Evolutionary conservation across 2,797 vertebrate species (phyloP), one percentile per base, ranked within the genome.

Genomic region (Hephaestus fuliginosus): DNA sequence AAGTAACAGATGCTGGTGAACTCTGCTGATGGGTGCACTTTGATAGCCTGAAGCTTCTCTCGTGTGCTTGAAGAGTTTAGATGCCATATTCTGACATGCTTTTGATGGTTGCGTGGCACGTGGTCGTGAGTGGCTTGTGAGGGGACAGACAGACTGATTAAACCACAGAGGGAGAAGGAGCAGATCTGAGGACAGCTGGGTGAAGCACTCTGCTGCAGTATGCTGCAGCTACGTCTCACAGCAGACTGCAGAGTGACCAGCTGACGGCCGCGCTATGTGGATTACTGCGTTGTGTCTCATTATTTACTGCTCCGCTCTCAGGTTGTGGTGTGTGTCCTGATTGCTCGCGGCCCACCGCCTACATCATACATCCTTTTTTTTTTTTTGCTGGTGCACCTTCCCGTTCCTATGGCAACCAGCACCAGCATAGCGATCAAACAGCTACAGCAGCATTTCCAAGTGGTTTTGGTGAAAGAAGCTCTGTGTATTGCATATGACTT

Each of bases 381-480:
- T 72, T 87, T 80, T 80, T 84, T 60, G 66, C 84, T 76, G 71
- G 78, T 89, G 90, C 89, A 88, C 92, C 86, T 92, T 92, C 63
- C 28, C 52, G 91, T 95, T 95, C 77, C 92, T 81, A 93, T 95
- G 87, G 90, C 73, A 91, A 94, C 94, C 81, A 68, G 74, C 66
- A 68, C 71, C 86, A 88, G 89, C 86, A 79, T 86, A 83, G 82
- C 68, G 70, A 90, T 91, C 83, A 84, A 89, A 88, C 84, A 74
- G 88, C 85, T 74, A 70, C 80, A 89, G 88, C 86, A 88, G 81
- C 80, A 71, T 86, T 87, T 90, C 77, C 62, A 82, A 89, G 76
- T 82, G 81, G 69, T 80, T 84, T 85, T 85, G 76, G 70, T 87
- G 70, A 81, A 88, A 79, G 49, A 55, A 70, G 69, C 74, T 76